Percentiles rank a stretch among this genome's conserved stretches.
phyloP scores from a whole-genome alignment of 2,113 vertebrate genomes.

The Thymallus thymallus region DNA sequence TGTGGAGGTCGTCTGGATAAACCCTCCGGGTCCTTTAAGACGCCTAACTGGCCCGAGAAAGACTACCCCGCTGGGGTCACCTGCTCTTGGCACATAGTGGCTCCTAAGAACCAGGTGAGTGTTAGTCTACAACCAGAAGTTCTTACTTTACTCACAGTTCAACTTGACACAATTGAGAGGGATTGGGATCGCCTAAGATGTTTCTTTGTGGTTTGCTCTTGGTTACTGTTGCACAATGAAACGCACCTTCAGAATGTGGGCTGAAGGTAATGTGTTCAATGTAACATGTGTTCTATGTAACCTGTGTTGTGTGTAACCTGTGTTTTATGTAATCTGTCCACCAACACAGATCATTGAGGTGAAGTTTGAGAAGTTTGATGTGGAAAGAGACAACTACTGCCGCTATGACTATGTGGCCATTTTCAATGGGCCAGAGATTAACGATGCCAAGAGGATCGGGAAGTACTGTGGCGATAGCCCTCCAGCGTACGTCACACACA shows the following conservation, averaged over 20 bases:
- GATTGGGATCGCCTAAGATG: too few relatives aligned
- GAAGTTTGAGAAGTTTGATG: conserved; percentile 97
- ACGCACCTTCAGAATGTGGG: too few relatives aligned
- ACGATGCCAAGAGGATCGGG: conserved; percentile 91
- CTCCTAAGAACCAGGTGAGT: conserved; percentile 91
- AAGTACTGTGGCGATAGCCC: conserved; percentile 97
- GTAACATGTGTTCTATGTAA: neutral
- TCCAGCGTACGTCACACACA: conserved; percentile 83
- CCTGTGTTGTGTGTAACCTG: neutral
- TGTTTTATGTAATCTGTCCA: conserved; percentile 2
- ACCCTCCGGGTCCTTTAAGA: conserved; percentile 87
- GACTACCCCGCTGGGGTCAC: conserved; percentile 95
- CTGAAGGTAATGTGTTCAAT: too few relatives aligned
- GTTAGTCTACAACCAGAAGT: too few relatives aligned
- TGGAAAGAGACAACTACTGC: conserved; percentile 97
- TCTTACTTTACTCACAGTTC: too few relatives aligned
- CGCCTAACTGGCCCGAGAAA: conserved; percentile 95
- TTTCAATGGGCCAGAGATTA: conserved; percentile 91
- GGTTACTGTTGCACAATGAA: neutral
- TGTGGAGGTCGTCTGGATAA: conserved; percentile 90
- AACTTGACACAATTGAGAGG: too few relatives aligned
- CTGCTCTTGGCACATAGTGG: conserved; percentile 94
- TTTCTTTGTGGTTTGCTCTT: neutral
- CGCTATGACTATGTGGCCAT: conserved; percentile 93
- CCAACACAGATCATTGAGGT: conserved; percentile 83